Evolutionary conservation across 2,113 vertebrate species (phyloP).

Genomic region (Chascanopsetta lugubris): DNA sequence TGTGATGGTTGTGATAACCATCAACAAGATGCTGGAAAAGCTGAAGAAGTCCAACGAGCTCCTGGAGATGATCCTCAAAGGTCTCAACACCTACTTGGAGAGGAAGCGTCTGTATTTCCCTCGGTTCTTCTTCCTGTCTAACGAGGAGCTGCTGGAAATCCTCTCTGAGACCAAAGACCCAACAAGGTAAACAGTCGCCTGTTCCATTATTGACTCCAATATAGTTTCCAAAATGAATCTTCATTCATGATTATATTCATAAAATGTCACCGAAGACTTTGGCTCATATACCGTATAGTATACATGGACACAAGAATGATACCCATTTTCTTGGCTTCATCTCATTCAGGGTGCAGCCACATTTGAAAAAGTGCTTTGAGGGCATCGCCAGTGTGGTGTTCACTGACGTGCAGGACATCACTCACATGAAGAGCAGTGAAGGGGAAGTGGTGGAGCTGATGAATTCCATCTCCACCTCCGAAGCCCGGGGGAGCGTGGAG

Average conservation of each 20-base stretch:
- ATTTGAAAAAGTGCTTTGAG: conserved; percentile 94
- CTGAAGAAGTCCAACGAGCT: conserved; percentile 85
- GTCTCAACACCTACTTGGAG: conserved; percentile 92
- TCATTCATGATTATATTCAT: too few relatives aligned
- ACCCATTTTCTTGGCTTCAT: conserved; percentile 1
- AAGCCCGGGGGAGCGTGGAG: conserved; percentile 90
- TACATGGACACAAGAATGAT: background rate
- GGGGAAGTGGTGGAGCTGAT: conserved; percentile 85
- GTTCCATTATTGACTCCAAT: too few relatives aligned
- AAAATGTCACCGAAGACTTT: background rate
- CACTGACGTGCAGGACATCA: conserved; percentile 88
- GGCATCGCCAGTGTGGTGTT: conserved; percentile 89
- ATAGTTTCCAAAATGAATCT: too few relatives aligned
- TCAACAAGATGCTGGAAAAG: conserved; percentile 87
- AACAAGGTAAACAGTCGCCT: conserved; percentile 83
- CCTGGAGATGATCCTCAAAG: conserved; percentile 89
- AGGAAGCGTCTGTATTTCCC: conserved; percentile 92
- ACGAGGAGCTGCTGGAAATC: conserved; percentile 93
- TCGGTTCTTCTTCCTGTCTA: conserved; percentile 94
- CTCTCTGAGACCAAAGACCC: conserved; percentile 95
- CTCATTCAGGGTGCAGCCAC: conserved; percentile 85
- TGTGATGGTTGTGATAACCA: conserved; percentile 83
- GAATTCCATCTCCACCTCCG: conserved; percentile 86
- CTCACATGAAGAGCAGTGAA: conserved; percentile 91
- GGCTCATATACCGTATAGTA: background rate